phyloP scores from a whole-genome alignment of 2,888 invertebrate genomes.

The Pachycephus smyrnensis region DNA sequence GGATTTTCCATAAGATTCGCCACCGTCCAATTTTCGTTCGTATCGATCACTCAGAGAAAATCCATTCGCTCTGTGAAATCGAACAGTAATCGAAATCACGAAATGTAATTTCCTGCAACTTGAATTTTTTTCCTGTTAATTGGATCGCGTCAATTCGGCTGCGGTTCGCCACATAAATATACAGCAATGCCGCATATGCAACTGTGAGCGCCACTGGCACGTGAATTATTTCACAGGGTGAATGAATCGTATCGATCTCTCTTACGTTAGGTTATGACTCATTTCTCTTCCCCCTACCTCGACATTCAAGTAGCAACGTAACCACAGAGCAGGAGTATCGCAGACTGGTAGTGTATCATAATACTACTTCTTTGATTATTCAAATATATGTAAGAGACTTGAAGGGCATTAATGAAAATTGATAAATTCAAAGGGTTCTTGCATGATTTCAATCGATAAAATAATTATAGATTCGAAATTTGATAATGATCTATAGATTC shows the following conservation, averaged over 20 bases:
- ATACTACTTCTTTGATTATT: background rate
- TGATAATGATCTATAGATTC: background rate
- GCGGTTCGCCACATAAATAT: background rate
- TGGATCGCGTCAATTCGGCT: background rate
- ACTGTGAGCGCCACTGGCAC: slow-evolving; percentile 19
- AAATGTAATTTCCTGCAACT: background rate
- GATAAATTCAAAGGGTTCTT: background rate
- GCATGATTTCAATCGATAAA: background rate
- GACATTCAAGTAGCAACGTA: background rate
- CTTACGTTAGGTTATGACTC: slow-evolving; percentile 28
- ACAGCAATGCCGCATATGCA: background rate
- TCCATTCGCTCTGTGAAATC: background rate
- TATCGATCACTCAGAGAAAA: background rate
- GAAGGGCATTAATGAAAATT: background rate
- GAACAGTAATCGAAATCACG: background rate
- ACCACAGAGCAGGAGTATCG: background rate
- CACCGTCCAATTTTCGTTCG: background rate
- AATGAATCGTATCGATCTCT: slow-evolving; percentile 34
- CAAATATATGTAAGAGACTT: background rate
- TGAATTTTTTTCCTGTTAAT: background rate
- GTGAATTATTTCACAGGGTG: slow-evolving; percentile 37
- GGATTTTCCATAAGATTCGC: background rate
- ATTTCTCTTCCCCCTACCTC: slow-evolving; percentile 24
- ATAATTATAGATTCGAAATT: background rate
- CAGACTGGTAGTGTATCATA: background rate